phyloP scores from a whole-genome alignment of 1,140 invertebrate species.

The Drosophila serrata region DNA sequence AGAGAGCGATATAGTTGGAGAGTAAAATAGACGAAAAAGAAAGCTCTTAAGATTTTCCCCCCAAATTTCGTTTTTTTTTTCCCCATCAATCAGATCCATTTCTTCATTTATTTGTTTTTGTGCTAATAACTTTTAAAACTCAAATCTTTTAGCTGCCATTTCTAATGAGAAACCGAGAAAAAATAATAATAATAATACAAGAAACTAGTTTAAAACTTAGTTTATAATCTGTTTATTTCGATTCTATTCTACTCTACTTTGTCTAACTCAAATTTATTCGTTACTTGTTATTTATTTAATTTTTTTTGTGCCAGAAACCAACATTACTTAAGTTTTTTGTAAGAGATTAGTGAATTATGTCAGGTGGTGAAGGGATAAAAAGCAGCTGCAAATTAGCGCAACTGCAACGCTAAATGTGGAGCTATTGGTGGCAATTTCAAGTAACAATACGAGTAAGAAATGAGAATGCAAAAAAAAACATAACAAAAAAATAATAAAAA shows the following conservation, averaged over 20 bases:
- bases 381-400: slow-evolving; percentile 8
- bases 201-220: slow-evolving; percentile 64
- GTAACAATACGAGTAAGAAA: slow-evolving; percentile 66
- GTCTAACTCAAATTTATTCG: slow-evolving; percentile 25
- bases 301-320: slow-evolving; percentile 55
- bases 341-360: slow-evolving; percentile 78
- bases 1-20: slow-evolving; percentile 10
- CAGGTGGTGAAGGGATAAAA: slow-evolving; percentile 26
- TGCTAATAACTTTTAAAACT: slow-evolving; percentile 46
- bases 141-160: slow-evolving; percentile 71
- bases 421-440: slow-evolving; percentile 49
- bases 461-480: slow-evolving; percentile 45
- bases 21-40: slow-evolving; percentile 23
- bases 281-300: slow-evolving; percentile 6
- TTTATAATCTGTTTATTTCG: slow-evolving; percentile 50
- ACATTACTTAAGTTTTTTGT: slow-evolving; percentile 76
- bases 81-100: slow-evolving; percentile 17
- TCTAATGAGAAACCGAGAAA: slow-evolving; percentile 20
- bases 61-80: slow-evolving; percentile 7
- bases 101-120: slow-evolving; percentile 12
- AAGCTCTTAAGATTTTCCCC: slow-evolving; percentile 14
- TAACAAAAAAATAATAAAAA: slow-evolving; percentile 62
- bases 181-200: slow-evolving; percentile 19
- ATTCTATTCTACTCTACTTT: slow-evolving; percentile 25
- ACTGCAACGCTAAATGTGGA: slow-evolving; percentile 24